These are phyloP conservation scores for Ceratina australensis DNA, from an alignment of 1,140 invertebrate species.

Conservation along the genomic window DNA sequence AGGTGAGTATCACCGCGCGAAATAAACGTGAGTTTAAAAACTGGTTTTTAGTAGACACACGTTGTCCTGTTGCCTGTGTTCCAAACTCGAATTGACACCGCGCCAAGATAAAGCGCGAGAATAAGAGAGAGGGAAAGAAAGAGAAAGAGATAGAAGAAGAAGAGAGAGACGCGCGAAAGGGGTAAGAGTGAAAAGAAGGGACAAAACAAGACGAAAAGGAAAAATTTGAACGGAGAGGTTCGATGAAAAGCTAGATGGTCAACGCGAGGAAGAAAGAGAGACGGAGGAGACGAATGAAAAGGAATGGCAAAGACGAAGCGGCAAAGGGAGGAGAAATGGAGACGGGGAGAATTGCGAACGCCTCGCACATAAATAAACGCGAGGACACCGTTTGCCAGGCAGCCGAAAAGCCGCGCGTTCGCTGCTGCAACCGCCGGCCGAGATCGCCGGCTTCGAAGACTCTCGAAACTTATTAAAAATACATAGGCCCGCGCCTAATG, in stretches of 20 bases:
- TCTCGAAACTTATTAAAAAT: conserved; percentile 77
- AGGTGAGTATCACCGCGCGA: conserved; percentile 45
- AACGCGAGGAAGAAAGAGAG: conserved; percentile 13
- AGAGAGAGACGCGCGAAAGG: conserved; percentile 38
- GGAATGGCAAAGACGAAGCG: conserved; percentile 24
- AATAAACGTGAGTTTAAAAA: conserved; percentile 76
- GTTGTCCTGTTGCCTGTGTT: conserved; percentile 74
- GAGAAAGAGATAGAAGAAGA: not conserved
- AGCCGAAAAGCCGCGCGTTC: conserved; percentile 72
- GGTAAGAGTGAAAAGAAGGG: conserved; percentile 6
- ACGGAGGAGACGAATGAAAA: conserved; percentile 37
- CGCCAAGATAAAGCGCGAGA: conserved; percentile 71
- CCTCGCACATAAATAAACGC: conserved; percentile 75
- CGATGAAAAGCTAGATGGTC: conserved; percentile 62
- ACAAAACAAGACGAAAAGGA: conserved; percentile 8
- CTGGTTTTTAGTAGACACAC: conserved; percentile 77
- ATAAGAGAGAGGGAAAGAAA: conserved; percentile 17
- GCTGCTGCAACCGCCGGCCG: conserved; percentile 61
- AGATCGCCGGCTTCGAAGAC: conserved; percentile 64
- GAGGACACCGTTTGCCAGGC: conserved; percentile 71
- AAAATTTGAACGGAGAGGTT: conserved; percentile 15
- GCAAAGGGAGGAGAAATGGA: conserved; percentile 43
- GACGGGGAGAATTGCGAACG: conserved; percentile 61
- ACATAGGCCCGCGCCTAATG: conserved; percentile 73
- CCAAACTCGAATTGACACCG: conserved; percentile 78